Base-by-base conservation (phyloP, 2,888 invertebrate species). In the Limnephilus marmoratus region DNA sequence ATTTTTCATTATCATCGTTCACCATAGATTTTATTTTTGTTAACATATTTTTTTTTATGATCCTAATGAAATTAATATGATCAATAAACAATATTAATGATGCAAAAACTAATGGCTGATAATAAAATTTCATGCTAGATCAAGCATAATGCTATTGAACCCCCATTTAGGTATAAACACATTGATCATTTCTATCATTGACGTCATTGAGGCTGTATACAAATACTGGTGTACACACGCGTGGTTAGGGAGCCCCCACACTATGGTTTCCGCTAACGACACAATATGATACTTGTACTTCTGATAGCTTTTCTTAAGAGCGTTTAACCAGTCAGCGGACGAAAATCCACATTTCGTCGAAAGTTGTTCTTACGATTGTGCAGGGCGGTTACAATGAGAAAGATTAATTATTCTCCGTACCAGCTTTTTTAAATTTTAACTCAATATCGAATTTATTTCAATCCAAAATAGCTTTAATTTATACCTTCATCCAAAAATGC, bases 151-250 rank as follows among this genome's bases (percentile, higher is more conserved):
- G 68, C 68, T 24, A n/a, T 68, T 68, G 24, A n/a, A 68, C 68
- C 68, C n/a, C 68, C 68, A n/a, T 68, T 68, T 68, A 68, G 24
- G 68, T 68, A 68, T 68, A 24, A 68, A 68, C 24, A 24, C 9
- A n/a, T 68, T 82, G 29, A 83, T 83, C 41, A 83, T 37, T 37
- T 83, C 34, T 37, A 83, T 34, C 37, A 83, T 83, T 83, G 83
- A 83, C 83, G 83, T 83, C 83, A 83, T 41, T 15, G 41, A 83
- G 41, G 83, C 2, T 24, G 83, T 34, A 29, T 15, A 34, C 31
- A n/a, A 2, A 53, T 53, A n/a, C n/a, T 18, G 18, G 24, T 68
- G 7, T 24, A 68, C 68, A 68, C 68, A 68, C 2, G 9, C 68
- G 68, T 9, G 68, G 24, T 68, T 68, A 68, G 68, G 68, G 24